phyloP scores from a whole-genome alignment of 2,888 invertebrate species.

The Stomorhina lunata region DNA sequence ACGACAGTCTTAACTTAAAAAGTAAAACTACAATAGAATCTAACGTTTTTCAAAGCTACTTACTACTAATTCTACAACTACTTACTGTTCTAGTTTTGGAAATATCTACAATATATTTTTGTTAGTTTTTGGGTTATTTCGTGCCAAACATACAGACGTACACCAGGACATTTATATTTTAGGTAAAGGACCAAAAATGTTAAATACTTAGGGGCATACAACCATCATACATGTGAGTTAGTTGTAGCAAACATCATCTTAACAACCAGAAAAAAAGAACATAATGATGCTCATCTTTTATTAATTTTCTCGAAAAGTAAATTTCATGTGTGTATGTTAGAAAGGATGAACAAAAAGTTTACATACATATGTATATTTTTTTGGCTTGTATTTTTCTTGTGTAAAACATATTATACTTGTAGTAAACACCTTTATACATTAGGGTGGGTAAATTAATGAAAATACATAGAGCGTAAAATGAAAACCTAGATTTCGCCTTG shows the following conservation, averaged over 20 bases:
- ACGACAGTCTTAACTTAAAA: slow-evolving; percentile 26
- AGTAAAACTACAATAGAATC: slow-evolving; percentile 9
- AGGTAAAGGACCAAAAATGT: slow-evolving; percentile 49
- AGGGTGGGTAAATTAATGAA: too few relatives aligned
- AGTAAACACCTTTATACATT: too few relatives aligned
- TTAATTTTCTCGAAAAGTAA: slow-evolving; percentile 70
- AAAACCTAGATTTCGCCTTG: too few relatives aligned
- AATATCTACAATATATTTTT: not conserved
- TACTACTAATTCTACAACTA: not conserved
- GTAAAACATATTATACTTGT: too few relatives aligned
- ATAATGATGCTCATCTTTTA: slow-evolving; percentile 77
- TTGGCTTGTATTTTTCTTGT: not conserved
- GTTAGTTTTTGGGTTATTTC: slow-evolving; percentile 18
- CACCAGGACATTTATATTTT: not conserved
- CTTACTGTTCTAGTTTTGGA: not conserved
- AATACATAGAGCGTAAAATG: too few relatives aligned
- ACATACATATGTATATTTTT: not conserved
- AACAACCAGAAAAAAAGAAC: slow-evolving; percentile 47
- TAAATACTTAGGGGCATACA: slow-evolving; percentile 61
- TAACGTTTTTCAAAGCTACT: slow-evolving; percentile 16
- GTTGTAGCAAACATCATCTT: slow-evolving; percentile 31
- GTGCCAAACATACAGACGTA: not conserved
- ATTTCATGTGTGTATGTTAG: not conserved
- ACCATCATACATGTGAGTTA: slow-evolving; percentile 48
- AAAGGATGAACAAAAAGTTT: not conserved